Evolutionary conservation across 2,113 vertebrate genomes (phyloP).

Genomic region (Vidua chalybeata): DNA sequence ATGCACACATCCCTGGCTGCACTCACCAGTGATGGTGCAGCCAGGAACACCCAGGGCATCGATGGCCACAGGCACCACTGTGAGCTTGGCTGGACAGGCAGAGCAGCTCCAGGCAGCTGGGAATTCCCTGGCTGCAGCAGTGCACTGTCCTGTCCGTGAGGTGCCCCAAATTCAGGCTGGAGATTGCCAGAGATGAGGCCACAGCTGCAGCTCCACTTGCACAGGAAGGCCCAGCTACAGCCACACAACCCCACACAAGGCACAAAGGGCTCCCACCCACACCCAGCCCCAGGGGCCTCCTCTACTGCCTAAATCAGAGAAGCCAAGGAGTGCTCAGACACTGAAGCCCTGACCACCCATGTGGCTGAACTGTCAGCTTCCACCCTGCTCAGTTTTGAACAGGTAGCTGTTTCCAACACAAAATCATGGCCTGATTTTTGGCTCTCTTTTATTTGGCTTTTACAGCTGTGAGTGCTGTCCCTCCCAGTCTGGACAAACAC

Average conservation of each 20-base stretch:
- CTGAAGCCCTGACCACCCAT: background rate
- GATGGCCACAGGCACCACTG: background rate
- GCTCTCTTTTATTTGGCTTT: background rate
- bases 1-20: background rate
- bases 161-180: background rate
- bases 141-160: background rate
- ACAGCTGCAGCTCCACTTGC: background rate
- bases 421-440: background rate
- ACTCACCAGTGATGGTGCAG: background rate
- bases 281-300: background rate
- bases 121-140: background rate
- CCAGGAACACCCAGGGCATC: background rate
- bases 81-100: background rate
- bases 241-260: background rate
- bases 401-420: background rate
- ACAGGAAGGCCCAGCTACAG: background rate
- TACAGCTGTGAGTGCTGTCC: background rate
- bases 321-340: background rate
- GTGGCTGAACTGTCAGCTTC: background rate
- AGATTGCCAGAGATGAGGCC: background rate
- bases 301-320: background rate
- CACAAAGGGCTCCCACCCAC: background rate
- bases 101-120: background rate
- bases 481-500: background rate
- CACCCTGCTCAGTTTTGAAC: background rate